Percentiles rank a stretch among this genome's conserved stretches.
Evolutionary conservation across 1,140 invertebrate species (phyloP).

Genomic region (Drosophila lacteicornis): DNA sequence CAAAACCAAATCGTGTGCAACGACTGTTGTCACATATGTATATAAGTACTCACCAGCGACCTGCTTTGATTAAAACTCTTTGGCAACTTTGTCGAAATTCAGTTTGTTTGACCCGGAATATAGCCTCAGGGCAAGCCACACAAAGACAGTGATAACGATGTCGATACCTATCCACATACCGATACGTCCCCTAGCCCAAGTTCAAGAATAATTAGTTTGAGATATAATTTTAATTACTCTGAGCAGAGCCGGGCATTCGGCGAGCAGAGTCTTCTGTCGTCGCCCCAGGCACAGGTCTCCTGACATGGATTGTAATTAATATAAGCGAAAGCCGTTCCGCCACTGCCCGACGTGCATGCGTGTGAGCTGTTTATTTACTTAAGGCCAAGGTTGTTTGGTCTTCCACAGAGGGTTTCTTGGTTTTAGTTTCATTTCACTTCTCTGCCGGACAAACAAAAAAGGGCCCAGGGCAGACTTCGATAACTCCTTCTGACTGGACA

Average conservation of each 20-base stretch:
- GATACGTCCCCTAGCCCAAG: constrained; percentile 38
- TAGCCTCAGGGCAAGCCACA: constrained; percentile 54
- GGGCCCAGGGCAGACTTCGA: constrained; percentile 23
- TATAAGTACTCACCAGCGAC: neutral
- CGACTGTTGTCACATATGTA: neutral
- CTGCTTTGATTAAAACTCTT: constrained; percentile 53
- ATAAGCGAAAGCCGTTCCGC: constrained; percentile 48
- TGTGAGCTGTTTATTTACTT: constrained; percentile 76
- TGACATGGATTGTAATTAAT: constrained; percentile 79
- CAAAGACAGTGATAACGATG: constrained; percentile 8
- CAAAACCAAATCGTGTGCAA: too few species aligned
- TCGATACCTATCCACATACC: constrained; percentile 2
- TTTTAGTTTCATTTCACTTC: constrained; percentile 69
- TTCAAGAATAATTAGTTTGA: constrained; percentile 83
- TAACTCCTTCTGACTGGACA: constrained; percentile 9
- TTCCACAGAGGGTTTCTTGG: constrained; percentile 57
- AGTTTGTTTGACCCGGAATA: constrained; percentile 54
- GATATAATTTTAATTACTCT: constrained; percentile 84
- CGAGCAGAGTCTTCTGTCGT: constrained; percentile 39
- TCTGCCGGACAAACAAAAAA: constrained; percentile 52
- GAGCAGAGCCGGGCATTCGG: constrained; percentile 36
- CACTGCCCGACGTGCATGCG: constrained; percentile 11
- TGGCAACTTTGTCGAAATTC: constrained; percentile 64
- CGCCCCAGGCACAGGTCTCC: constrained; percentile 63
- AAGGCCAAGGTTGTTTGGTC: constrained; percentile 38